Conservation (phyloP, 2,797 vertebrate genomes). For the Cossypha polioptera region DNA sequence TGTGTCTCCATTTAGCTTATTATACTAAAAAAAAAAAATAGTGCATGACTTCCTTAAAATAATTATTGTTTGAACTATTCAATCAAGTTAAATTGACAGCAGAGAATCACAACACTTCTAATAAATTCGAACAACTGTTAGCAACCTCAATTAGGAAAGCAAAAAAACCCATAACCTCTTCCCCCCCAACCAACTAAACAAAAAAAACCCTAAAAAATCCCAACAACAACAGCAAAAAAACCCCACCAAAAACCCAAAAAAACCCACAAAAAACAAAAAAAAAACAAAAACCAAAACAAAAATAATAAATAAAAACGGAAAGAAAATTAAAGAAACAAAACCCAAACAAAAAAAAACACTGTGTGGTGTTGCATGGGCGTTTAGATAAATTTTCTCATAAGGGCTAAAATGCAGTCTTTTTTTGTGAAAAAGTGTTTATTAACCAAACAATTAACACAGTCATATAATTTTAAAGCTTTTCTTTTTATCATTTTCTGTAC, state of each 20-base stretch:
- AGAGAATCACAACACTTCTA: background rate
- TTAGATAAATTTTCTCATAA: background rate
- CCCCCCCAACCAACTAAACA: background rate
- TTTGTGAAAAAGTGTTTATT: background rate
- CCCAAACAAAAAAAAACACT: background rate
- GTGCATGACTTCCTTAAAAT: background rate
- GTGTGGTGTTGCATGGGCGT: background rate
- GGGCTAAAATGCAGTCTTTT: fast-evolving
- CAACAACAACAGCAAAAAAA: too few relatives aligned
- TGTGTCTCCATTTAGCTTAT: background rate
- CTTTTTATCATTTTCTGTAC: background rate
- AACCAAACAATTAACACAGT: background rate
- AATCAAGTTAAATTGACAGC: background rate
- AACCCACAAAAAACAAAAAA: background rate
- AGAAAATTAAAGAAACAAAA: too few relatives aligned
- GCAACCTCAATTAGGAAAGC: background rate
- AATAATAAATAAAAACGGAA: too few relatives aligned
- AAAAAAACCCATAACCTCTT: fast-evolving
- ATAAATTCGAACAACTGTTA: background rate
- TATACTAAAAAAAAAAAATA: background rate
- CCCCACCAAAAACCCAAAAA: too few relatives aligned
- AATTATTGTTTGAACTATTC: background rate
- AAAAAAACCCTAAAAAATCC: background rate
- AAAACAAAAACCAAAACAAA: background rate
- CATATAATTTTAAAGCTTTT: background rate